Base-by-base conservation (phyloP, 2,888 invertebrate species). In the Nephrotoma flavescens region DNA sequence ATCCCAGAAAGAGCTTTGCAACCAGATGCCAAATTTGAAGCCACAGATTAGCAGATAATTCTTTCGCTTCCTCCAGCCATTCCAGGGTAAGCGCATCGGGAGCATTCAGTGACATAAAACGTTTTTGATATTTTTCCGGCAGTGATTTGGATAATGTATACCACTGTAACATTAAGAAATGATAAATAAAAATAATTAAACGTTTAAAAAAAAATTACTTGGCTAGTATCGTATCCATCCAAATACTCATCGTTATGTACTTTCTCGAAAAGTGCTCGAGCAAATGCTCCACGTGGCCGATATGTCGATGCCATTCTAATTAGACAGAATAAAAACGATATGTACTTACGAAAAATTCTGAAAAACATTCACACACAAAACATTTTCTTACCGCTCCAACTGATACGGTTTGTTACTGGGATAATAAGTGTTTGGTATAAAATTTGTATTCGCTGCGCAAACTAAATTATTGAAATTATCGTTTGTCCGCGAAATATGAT, bases 21-120 rank as follows among this genome's bases (percentile, higher is more conserved):
- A 99, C 89, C 52, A 96, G 94, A 92, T 98, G 97, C 95, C 97
- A 97, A 88, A 98, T 93, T 92, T 99, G 98, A 42, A 96, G 95
- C 92, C 97, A 95, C 87, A 98, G 90, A 88, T 92, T 91, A 6
- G 91, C 90, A 0, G 91, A 91, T 42, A 90, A 88, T 84, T 89
- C 88, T 88, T 91, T 92, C 5, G 91, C 90, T 42, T 89, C 89
- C 83, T 91, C 91, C 42, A 92, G 87, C 92, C 92, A 92, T 87
- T 88, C 87, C 15, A 90, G 87, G 5, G 91, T 91, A 6, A 89
- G 90, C 86, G 89, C 88, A 88, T 92, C 92, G 6, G 92, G 91
- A 87, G 89, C 88, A 47, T 90, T 89, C 0, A 92, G 88, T 15
- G 90, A 88, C 83, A 91, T 89, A 88, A 91, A 92, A 88, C 90